Evolutionary conservation across 2,888 invertebrate genomes (phyloP), one percentile per base, ranked within the genome.

Genomic region (Xestoiulus laeticollis): DNA sequence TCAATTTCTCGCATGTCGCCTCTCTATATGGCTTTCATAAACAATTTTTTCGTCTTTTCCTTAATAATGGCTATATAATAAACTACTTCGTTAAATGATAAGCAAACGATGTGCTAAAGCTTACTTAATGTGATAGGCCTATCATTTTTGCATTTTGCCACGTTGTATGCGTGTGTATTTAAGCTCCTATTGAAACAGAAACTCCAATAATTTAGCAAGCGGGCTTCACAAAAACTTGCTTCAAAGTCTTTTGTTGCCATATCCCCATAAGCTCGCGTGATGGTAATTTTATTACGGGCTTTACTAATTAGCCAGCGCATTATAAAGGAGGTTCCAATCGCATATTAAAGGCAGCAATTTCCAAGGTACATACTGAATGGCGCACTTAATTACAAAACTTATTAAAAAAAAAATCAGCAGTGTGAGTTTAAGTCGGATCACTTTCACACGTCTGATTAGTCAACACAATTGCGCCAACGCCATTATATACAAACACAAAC

Each of bases 241-340:
- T 59, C 59, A 59, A 59, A 59, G 22, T 59, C 59, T 22, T 59
- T 59, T 59, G 59, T 59, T 59, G 59, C 59, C 22, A 5, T 22
- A 59, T 59, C 59, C n/a, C 59, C 59, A 59, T 59, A 59, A 59
- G 59, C 59, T 59, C 22, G 59, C 59, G 2, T 59, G 59, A 59
- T 59, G 59, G 59, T 59, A 59, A 59, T 59, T 59, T 59, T 59
- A 59, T 59, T 59, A 59, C 59, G 59, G 59, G 59, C 59, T 59
- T 59, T 59, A 59, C 59, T 59, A 59, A 59, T 59, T 59, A 59
- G 59, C 59, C 59, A 59, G 22, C 59, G 59, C 59, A 22, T 59
- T 59, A 59, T 59, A 59, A 59, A 59, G 59, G 59, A 59, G 59
- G 59, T 59, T 59, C 59, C 59, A 59, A 59, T 59, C 59, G 59